phyloP scores from a whole-genome alignment of 2,113 vertebrate genomes.

The Corythornis madagascariensis region DNA sequence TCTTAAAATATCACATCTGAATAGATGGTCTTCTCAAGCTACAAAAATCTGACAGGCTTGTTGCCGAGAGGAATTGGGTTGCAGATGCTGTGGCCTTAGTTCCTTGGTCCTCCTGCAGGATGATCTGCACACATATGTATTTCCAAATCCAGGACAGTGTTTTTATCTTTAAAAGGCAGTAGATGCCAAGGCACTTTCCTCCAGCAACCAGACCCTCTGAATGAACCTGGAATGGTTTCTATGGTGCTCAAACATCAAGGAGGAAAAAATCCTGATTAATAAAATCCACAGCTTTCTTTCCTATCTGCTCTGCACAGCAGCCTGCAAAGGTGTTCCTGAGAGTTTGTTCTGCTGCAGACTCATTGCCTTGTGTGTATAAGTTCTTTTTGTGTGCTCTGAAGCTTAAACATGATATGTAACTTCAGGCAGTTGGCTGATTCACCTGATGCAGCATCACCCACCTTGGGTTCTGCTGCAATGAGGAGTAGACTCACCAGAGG shows the following conservation, averaged over 20 bases:
- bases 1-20: slow-evolving; percentile 54
- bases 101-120: not conserved
- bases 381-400: not conserved
- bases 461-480: not conserved
- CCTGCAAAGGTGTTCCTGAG: not conserved
- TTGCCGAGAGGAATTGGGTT: slow-evolving; percentile 44
- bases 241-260: not conserved
- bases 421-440: not conserved
- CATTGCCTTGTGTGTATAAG: not conserved
- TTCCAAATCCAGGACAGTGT: not conserved
- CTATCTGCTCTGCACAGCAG: not conserved
- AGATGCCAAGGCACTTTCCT: not conserved
- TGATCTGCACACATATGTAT: not conserved
- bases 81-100: not conserved
- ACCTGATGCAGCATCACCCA: not conserved
- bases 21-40: slow-evolving; percentile 29
- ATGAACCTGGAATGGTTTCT: not conserved
- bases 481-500: not conserved
- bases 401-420: not conserved
- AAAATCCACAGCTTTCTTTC: not conserved
- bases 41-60: slow-evolving; percentile 38
- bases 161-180: not conserved
- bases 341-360: not conserved
- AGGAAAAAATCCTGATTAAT: not conserved
- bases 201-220: not conserved